Evolutionary conservation across 2,888 invertebrate genomes (phyloP), one percentile per base, ranked within the genome.

Genomic region (Aleiodes testaceus): DNA sequence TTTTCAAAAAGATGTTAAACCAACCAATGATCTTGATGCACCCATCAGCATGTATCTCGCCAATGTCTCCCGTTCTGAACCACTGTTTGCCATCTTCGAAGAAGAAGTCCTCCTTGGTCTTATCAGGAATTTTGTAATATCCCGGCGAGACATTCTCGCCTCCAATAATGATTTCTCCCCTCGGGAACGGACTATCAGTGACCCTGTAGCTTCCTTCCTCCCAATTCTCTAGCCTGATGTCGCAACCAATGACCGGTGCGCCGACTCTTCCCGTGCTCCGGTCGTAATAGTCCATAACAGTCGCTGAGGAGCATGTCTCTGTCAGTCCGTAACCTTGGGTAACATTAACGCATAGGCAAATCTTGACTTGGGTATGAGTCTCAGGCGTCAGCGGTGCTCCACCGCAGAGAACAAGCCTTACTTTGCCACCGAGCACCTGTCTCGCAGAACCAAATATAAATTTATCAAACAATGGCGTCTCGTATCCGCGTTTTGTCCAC

Each of bases 61-160:
- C 98, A 87, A 99, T 95, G 88, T 99, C 99, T 1, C 99, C 99
- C 14, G 97, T 97, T 81, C 93, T 93, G 90, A 99, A 99, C 96
- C 98, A 99, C 78, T 94, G 90, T 74, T 91, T 91, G 0, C 95
- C 97, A 80, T 93, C 93, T 75, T 91, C 91, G 74, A 93, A 92
- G 81, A 94, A 93, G 89, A 97, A 97, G 83, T 98, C 97, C 83
- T 97, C 97, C 74, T 91, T 91, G 3, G 97, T 95, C 89, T 97
- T 97, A 72, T 93, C 93, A 0, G 94, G 92, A 81, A 95, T 92
- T 88, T 96, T 97, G 89, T 95, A 98, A 89, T 99, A 99, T 53
- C 99, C 99, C 74, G 92, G 91, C 14, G 97, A 95, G 65, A 99
- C 95, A 84, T 95, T 96, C 47, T 94, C 95, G 12, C 99, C 99